A percentile compares a stretch with the other conserved stretches of the same genome.
Conservation (phyloP, 2,797 vertebrate species). For the Buphagus erythrorhynchus region DNA sequence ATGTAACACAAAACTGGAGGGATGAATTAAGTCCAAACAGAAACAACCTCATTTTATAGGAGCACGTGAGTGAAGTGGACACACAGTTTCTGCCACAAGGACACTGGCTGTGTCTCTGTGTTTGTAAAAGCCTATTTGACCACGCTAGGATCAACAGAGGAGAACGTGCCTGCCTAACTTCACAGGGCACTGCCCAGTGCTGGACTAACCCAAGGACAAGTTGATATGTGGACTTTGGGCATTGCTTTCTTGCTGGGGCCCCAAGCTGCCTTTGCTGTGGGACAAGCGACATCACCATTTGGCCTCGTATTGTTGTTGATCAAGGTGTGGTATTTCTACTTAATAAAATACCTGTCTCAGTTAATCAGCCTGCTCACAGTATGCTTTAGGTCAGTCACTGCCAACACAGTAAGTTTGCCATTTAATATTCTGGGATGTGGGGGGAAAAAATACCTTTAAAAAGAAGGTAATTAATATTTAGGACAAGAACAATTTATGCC, state of each 20-base stretch:
- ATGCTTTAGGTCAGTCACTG: background rate
- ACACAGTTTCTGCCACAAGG: background rate
- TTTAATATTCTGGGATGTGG: background rate
- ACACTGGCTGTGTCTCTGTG: background rate
- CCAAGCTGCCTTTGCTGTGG: background rate
- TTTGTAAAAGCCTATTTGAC: background rate
- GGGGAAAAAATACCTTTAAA: background rate
- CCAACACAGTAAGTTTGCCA: background rate
- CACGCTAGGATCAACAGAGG: background rate
- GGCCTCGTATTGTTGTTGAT: background rate
- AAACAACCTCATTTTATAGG: background rate
- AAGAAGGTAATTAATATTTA: background rate
- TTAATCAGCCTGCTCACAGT: background rate
- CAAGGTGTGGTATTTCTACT: background rate
- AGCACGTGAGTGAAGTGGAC: background rate
- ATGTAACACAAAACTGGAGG: background rate
- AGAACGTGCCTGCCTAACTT: background rate
- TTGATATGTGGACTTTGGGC: background rate
- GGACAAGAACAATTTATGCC: background rate
- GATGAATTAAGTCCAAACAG: background rate
- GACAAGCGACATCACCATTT: background rate
- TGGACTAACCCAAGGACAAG: background rate
- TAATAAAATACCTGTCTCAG: background rate
- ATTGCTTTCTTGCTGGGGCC: background rate
- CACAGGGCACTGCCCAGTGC: background rate